These are phyloP conservation scores for Sterrhoptilus dennistouni DNA, from an alignment of 2,113 vertebrate species.

Conservation along the genomic window DNA sequence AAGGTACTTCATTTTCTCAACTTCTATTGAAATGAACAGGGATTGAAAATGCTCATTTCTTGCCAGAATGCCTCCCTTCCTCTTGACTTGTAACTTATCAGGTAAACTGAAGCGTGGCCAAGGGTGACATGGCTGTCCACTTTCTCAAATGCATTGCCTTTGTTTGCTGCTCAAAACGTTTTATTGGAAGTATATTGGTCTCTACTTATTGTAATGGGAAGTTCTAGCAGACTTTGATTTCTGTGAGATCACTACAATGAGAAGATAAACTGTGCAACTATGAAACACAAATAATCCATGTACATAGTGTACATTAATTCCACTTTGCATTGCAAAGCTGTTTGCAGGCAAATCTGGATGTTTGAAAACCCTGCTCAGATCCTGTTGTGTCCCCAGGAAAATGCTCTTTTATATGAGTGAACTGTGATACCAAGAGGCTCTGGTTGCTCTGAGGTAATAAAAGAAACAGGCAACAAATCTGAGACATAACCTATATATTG, in stretches of 20 bases:
- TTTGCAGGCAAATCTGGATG: neutral
- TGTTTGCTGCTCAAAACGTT: neutral
- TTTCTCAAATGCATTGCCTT: neutral
- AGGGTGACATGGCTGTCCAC: neutral
- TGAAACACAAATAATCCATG: neutral
- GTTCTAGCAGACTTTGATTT: neutral
- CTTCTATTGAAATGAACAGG: neutral
- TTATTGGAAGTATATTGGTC: neutral
- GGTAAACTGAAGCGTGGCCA: neutral
- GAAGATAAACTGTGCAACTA: neutral
- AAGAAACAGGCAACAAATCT: neutral
- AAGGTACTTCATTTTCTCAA: constrained; percentile 5
- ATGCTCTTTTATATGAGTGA: neutral
- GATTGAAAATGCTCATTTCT: constrained; percentile 1
- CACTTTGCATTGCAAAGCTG: neutral
- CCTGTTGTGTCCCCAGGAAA: neutral
- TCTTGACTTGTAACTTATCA: neutral
- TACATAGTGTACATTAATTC: accelerated
- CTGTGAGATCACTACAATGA: neutral
- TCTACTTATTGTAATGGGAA: neutral
- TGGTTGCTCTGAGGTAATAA: neutral
- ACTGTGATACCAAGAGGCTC: neutral
- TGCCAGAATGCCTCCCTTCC: neutral
- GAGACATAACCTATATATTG: neutral
- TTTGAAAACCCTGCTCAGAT: neutral